phyloP scores from a whole-genome alignment of 1,140 invertebrate genomes.

The Drosophila pectinifera region DNA sequence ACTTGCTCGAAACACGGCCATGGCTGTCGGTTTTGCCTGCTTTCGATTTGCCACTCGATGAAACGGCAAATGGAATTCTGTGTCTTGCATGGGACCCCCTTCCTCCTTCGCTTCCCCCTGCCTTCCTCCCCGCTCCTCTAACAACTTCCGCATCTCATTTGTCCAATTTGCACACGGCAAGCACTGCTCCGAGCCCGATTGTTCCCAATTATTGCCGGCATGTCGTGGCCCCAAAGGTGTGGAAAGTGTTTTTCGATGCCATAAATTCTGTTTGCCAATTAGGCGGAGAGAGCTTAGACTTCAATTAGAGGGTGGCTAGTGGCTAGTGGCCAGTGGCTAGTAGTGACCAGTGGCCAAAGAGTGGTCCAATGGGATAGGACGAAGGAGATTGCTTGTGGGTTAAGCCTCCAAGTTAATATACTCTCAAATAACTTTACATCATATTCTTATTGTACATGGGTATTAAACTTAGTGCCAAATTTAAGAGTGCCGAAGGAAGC shows the following conservation, averaged over 20 bases:
- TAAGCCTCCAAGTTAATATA: not conserved
- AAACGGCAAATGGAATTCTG: conserved; percentile 32
- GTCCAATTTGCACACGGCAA: conserved; percentile 69
- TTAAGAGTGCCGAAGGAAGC: no score
- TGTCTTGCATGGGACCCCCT: conserved; percentile 12
- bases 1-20: conserved; percentile 32
- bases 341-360: not conserved
- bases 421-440: not conserved
- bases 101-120: not conserved
- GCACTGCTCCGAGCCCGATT: conserved; percentile 63
- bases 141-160: conserved; percentile 80
- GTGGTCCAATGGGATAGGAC: conserved; percentile 25
- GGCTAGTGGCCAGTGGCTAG: not conserved
- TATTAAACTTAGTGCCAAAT: no score
- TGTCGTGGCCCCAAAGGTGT: conserved; percentile 62
- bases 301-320: conserved; percentile 48
- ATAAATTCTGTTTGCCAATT: conserved; percentile 72
- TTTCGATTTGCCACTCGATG: conserved; percentile 37
- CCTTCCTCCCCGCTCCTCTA: conserved; percentile 22
- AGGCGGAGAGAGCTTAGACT: conserved; percentile 38
- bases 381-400: no score
- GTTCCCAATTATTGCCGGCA: conserved; percentile 74
- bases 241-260: conserved; percentile 72
- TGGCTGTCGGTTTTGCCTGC: conserved; percentile 22
- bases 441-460: no score